Base-by-base conservation (phyloP, 2,113 vertebrate species). In the Xenus cinereus region DNA sequence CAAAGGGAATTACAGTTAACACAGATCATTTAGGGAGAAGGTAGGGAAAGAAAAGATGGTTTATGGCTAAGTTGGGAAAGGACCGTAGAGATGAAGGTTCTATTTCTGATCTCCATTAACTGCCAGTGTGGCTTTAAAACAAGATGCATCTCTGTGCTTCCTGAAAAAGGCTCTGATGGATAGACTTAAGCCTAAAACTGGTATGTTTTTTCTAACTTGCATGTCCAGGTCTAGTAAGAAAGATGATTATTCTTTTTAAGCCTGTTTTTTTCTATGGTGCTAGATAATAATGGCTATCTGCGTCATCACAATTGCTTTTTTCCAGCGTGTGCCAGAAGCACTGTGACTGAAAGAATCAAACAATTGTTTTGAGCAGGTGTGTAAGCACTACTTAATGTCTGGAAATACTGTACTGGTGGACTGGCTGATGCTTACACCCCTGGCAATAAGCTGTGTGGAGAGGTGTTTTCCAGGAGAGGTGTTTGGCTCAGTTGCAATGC, bases 41-140 rank as follows among this genome's bases (percentile, higher is more conserved):
- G 2, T 54, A 3, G 24, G 26, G 37, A 46, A 63, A 50, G 27
- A 46, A 77, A 48, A 60, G 11, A 7, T 45, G 3, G n/a, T 45
- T 87, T 81, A 57, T 41, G 28, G 1, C 0, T 46, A 83, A 56
- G 20, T 45, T 1, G 10, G 32, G 26, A 84, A 50, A 80, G 17
- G 8, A 82, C 3, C 0, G 0, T 41, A 28, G 74, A 62, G 22
- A 12, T 68, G 14, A 53, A 72, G 14, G 2, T 26, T 83, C 33
- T 51, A 5, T 57, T 95, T 51, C 8, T 90, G n/a, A 41, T 72
- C 32, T 64, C 24, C 8, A 8, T 75, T 75, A 64, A 66, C 14
- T 72, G 17, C 48, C 6, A 28, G 7, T 20, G 28, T 85, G 39
- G 30, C 62, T 72, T 88, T 72, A 54, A 90, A 82, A 43, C 50